A percentile compares a stretch with the other conserved stretches of the same genome.
Conservation (phyloP, 2,888 invertebrate genomes). For the Slavum lentiscoides region DNA sequence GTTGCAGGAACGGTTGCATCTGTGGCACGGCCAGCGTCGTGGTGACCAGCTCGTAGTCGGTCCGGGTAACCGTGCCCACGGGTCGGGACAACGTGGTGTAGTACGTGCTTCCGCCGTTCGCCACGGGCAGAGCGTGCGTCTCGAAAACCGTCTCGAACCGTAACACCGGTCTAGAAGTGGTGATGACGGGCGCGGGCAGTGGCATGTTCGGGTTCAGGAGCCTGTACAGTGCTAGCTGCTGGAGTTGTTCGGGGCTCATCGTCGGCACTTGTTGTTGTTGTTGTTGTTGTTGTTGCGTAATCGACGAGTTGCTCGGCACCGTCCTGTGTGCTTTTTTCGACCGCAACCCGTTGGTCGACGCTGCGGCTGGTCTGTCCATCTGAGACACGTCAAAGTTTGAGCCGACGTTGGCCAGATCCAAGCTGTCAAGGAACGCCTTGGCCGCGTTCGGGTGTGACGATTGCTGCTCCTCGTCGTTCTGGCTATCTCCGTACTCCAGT, state of each 20-base stretch:
- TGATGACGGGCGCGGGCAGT: slow-evolving; percentile 68
- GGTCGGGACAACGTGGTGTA: slow-evolving; percentile 79
- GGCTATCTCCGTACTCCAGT: slow-evolving; percentile 79
- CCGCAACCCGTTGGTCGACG: slow-evolving; percentile 65
- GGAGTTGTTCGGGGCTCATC: slow-evolving; percentile 72
- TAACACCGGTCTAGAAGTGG: slow-evolving; percentile 76
- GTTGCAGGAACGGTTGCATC: slow-evolving; percentile 59
- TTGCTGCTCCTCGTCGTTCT: slow-evolving; percentile 61
- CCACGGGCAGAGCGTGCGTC: slow-evolving; percentile 78
- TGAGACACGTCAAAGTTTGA: slow-evolving; percentile 72
- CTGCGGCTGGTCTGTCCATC: slow-evolving; percentile 69
- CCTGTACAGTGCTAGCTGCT: slow-evolving; percentile 72
- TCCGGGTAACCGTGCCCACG: slow-evolving; percentile 76
- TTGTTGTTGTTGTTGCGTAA: background rate
- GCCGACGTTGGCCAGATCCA: slow-evolving; percentile 74
- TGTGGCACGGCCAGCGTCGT: slow-evolving; percentile 69
- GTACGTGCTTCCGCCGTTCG: slow-evolving; percentile 74
- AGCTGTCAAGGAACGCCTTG: slow-evolving; percentile 67
- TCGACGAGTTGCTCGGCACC: slow-evolving; percentile 37
- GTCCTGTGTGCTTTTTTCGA: slow-evolving; percentile 61
- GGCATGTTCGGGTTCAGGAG: slow-evolving; percentile 72
- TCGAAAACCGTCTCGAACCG: slow-evolving; percentile 79
- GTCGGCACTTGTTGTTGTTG: slow-evolving; percentile 59
- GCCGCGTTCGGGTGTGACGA: slow-evolving; percentile 58
- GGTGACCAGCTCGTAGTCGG: slow-evolving; percentile 77